Evolutionary conservation across 2,888 invertebrate species (phyloP).

Genomic region (Pyrochroa serraticornis): DNA sequence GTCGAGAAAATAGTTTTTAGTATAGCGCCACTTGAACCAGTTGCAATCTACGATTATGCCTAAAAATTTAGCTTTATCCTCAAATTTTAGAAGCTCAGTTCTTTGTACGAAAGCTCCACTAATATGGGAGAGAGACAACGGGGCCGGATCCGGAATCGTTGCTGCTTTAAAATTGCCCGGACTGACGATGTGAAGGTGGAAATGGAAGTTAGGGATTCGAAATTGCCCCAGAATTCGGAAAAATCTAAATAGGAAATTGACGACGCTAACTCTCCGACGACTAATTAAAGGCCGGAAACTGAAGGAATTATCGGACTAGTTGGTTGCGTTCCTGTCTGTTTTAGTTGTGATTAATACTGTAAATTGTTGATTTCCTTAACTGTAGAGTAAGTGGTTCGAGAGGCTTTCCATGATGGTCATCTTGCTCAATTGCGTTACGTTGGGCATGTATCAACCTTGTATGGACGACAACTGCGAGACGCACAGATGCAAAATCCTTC

Average conservation of each 20-base stretch:
- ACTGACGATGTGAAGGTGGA: conserved; percentile 17
- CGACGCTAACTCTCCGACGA: conserved; percentile 32
- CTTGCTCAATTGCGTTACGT: conserved; percentile 95
- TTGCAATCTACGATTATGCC: too few relatives aligned
- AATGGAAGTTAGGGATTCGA: conserved; percentile 26
- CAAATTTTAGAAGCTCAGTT: too few relatives aligned
- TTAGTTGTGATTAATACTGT: not conserved
- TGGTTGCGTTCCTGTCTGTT: not conserved
- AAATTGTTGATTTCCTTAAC: conserved; percentile 65
- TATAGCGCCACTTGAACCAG: too few relatives aligned
- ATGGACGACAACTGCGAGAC: conserved; percentile 90
- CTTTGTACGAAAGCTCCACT: too few relatives aligned
- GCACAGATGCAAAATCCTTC: conserved; percentile 87
- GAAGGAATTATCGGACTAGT: conserved; percentile 30
- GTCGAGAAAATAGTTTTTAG: too few relatives aligned
- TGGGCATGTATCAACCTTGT: conserved; percentile 99
- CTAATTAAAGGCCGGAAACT: conserved; percentile 40
- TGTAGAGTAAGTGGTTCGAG: conserved; percentile 87
- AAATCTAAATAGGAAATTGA: conserved; percentile 35
- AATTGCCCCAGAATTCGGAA: conserved; percentile 25
- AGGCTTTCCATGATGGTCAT: conserved; percentile 98
- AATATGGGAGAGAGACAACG: too few relatives aligned
- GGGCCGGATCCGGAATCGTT: not conserved
- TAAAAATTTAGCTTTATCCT: too few relatives aligned
- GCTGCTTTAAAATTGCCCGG: conserved; percentile 2